Conservation (phyloP, 1,140 invertebrate genomes). For the Trypoxylus dichotomus region DNA sequence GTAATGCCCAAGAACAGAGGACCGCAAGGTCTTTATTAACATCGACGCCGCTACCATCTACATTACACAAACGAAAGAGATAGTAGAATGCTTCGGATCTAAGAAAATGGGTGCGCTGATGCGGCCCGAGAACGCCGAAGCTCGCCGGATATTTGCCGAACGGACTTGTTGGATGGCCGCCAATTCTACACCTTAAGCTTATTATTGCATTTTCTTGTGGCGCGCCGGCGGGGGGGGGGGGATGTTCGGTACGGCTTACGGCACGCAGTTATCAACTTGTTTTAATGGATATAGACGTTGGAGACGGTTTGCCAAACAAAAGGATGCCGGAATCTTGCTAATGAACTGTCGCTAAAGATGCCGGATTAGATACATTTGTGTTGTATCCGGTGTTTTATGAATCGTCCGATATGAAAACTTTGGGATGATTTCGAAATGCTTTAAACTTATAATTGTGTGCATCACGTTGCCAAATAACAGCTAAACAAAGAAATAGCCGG, state of each 20-base stretch:
- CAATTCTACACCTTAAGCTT: slow-evolving; percentile 30
- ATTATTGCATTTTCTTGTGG: slow-evolving; percentile 29
- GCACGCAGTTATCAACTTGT: neutral
- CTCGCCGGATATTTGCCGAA: neutral
- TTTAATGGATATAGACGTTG: neutral
- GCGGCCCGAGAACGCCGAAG: neutral
- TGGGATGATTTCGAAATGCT: too few relatives aligned
- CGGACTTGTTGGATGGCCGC: slow-evolving; percentile 4
- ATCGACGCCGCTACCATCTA: neutral
- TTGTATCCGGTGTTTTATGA: neutral
- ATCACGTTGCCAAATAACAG: too few relatives aligned
- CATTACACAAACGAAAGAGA: neutral
- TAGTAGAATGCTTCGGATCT: neutral
- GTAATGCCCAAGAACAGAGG: slow-evolving; percentile 8
- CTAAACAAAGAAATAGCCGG: too few relatives aligned
- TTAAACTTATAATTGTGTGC: too few relatives aligned
- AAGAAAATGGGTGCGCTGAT: neutral
- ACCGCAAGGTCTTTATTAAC: slow-evolving; percentile 16
- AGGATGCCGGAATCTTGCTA: neutral
- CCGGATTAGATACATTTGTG: neutral
- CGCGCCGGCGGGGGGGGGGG: neutral
- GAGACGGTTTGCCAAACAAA: neutral
- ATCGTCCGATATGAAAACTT: too few relatives aligned
- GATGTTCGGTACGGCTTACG: neutral
- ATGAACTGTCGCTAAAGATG: neutral